Evolutionary conservation across 1,140 invertebrate genomes (phyloP), one percentile per base, ranked within the genome.

Genomic region (Rhynchophorus ferrugineus): DNA sequence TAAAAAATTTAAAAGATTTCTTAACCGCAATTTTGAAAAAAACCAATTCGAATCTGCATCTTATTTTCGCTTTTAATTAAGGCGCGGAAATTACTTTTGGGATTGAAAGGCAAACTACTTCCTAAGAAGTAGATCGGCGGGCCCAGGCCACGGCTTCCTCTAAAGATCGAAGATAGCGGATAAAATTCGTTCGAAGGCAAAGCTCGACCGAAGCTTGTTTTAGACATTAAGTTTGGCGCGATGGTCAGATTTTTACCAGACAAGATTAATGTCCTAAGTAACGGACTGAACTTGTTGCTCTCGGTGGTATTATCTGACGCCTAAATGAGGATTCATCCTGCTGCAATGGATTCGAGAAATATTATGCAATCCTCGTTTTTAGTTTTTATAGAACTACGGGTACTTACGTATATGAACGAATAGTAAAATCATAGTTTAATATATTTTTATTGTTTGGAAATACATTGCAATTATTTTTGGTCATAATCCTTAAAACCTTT

Each of bases 101-200:
- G 20, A 43, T 43, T 43, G 41, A 13, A 43, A 16, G n/a, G 21
- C 41, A 7, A 43, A 43, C 41, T 19, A 43, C 41, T 43, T 43
- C 41, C 41, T 43, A 43, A 43, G 6, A 9, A 18, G 16, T 8
- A 16, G 20, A 17, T 43, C 9, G 41, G n/a, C 5, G 13, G 13
- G 16, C 17, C 18, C n/a, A 19, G n/a, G 6, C 41, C 18, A 18
- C 16, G 13, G 41, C 2, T n/a, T 19, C 6, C 2, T 19, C 41
- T n/a, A 13, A 9, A 37, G 35, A 37, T 37, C 13, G 3, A 2
- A 37, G 35, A 37, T 37, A 37, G 8, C 5, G 17, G 17, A n/a
- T 9, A 13, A 37, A 37, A 37, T 9, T 37, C 9, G 13, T 16
- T 37, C n/a, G n/a, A n/a, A n/a, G n/a, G n/a, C n/a, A n/a, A n/a